These are phyloP conservation scores for Aethes cnicana DNA, from an alignment of 2,888 invertebrate species.

Conservation along the genomic window DNA sequence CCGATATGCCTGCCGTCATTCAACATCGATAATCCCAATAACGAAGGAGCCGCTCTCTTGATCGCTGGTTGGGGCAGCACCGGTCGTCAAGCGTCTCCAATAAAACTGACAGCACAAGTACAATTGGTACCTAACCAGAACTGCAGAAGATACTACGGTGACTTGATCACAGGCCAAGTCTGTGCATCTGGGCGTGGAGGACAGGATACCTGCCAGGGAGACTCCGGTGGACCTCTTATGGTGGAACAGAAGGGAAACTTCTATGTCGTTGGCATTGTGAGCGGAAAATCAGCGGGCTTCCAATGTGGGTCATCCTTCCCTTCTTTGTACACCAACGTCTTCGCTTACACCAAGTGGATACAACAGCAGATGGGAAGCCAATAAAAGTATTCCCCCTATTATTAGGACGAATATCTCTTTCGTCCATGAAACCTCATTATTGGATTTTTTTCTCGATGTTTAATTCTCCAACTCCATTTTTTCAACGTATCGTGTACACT, in stretches of 20 bases:
- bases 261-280: slow-evolving; percentile 14
- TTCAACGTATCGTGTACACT: too few relatives aligned
- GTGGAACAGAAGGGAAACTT: not conserved
- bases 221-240: slow-evolving; percentile 24
- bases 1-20: not conserved
- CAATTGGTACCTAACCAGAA: slow-evolving; percentile 3
- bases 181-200: slow-evolving; percentile 18
- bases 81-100: not conserved
- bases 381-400: too few relatives aligned
- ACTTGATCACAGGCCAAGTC: slow-evolving; percentile 13
- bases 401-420: too few relatives aligned
- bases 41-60: not conserved
- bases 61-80: not conserved
- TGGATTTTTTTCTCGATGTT: too few relatives aligned
- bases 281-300: not conserved
- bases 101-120: too few relatives aligned
- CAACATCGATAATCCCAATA: not conserved
- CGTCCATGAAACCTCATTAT: too few relatives aligned
- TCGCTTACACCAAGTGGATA: too few relatives aligned
- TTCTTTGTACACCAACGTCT: slow-evolving; percentile 20
- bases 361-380: too few relatives aligned
- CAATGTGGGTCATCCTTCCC: slow-evolving; percentile 15
- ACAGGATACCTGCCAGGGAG: slow-evolving; percentile 18
- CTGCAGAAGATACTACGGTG: slow-evolving; percentile 12
- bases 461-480: too few relatives aligned